A percentile compares a stretch with the other conserved stretches of the same genome.
Conservation (phyloP, 2,797 vertebrate genomes). For the Enteromius thamalakanensis region DNA sequence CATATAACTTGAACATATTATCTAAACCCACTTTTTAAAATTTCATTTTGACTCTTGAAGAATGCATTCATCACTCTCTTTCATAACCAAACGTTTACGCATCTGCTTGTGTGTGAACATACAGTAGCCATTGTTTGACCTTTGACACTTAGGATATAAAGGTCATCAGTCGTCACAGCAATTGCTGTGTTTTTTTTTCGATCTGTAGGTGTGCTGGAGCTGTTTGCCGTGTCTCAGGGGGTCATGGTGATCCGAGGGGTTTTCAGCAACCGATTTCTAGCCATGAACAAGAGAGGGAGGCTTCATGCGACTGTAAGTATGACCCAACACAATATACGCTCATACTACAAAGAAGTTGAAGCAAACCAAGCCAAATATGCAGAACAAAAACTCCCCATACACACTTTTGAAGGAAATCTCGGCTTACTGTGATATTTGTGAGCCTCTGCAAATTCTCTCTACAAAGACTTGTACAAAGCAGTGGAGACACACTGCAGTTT, state of each 20-base stretch:
- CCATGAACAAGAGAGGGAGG: constrained; percentile 98
- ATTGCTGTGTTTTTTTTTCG: constrained; percentile 6
- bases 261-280: constrained; percentile 97
- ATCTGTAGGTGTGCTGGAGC: constrained; percentile 92
- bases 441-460: constrained; percentile 25
- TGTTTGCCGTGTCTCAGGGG: constrained; percentile 97
- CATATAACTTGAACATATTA: background rate
- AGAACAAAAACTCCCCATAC: background rate
- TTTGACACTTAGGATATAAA: constrained; percentile 20
- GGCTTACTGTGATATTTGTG: constrained; percentile 16
- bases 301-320: constrained; percentile 93
- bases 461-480: constrained; percentile 45
- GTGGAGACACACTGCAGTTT: constrained; percentile 41
- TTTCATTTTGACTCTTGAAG: background rate
- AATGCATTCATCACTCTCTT: background rate
- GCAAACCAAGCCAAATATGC: constrained; percentile 7
- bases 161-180: background rate
- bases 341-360: background rate
- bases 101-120: background rate
- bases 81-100: background rate
- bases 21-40: background rate
- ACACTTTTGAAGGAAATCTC: constrained; percentile 2
- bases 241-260: constrained; percentile 97
- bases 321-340: constrained; percentile 9
- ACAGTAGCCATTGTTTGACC: background rate